Evolutionary conservation across 1,140 invertebrate species (phyloP), one percentile per base, ranked within the genome.

Genomic region (Sarcophaga bullata): DNA sequence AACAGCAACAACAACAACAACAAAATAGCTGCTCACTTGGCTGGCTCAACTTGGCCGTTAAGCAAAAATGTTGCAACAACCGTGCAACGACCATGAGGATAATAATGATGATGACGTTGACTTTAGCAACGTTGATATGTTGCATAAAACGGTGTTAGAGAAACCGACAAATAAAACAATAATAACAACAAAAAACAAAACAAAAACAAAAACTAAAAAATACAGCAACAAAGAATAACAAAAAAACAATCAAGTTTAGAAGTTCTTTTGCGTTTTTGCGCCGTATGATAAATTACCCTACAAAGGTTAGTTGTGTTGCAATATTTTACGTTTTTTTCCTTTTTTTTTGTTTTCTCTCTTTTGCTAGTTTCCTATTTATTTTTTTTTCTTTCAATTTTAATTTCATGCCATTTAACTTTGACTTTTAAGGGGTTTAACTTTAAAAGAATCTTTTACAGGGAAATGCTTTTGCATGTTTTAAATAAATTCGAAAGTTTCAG

Each of bases 341-440:
- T 58, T 58, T 58, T 58, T 58, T 58, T 13, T 15, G 54, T 19
- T 19, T 68, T 68, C 62, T n/a, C 19, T 9, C 62, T 19, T 72
- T 62, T 62, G 58, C 13, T 62, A 17, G 15, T 7, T 17, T 72
- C 17, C 62, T 6, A 3, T 17, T 50, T 78, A 78, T 19, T 52
- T 78, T 78, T 52, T 19, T 52, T 78, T 78, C n/a, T 49, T 76
- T 25, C 48, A 78, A 6, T 50, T 78, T 50, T 78, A 78, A 78
- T 78, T 78, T 78, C 75, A 78, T 50, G 75, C n/a, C 48, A 78
- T 78, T 78, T 78, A 78, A 78, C 75, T 48, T 76, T 76, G 73
- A 76, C 73, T 78, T 78, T 50, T n/a, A n/a, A n/a, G n/a, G 37
- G 62, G 62, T 68, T 68, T 68, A 68, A 19, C 17, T 68, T 68